Evolutionary conservation across 2,797 vertebrate genomes (phyloP).

Genomic region (Benthosema pterotum): DNA sequence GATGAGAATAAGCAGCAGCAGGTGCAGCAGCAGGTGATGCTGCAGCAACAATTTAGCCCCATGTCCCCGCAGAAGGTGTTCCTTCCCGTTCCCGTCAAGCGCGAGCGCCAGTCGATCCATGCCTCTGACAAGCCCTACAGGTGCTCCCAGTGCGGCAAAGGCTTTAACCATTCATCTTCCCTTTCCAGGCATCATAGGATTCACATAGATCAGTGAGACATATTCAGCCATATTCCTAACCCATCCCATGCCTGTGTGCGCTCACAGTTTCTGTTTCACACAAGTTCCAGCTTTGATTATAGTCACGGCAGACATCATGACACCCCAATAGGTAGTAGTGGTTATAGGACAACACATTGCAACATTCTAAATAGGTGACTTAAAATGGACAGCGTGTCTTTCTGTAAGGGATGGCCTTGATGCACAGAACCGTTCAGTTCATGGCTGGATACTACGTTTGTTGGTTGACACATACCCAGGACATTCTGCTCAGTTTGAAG

Average conservation of each 20-base stretch:
- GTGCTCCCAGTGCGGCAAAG: slow-evolving; percentile 85
- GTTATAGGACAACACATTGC: slow-evolving; percentile 36
- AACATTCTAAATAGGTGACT: slow-evolving; percentile 41
- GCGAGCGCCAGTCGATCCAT: slow-evolving; percentile 81
- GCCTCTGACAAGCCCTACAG: slow-evolving; percentile 82
- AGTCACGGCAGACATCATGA: slow-evolving; percentile 52
- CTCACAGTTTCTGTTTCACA: slow-evolving; percentile 48
- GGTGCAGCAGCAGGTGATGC: slow-evolving; percentile 43
- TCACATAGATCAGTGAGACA: slow-evolving; percentile 77
- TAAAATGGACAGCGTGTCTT: slow-evolving; percentile 48
- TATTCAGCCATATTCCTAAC: slow-evolving; percentile 1
- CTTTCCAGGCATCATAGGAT: slow-evolving; percentile 84
- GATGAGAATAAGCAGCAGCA: slow-evolving; percentile 72
- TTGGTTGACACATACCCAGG: slow-evolving; percentile 37
- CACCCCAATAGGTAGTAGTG: slow-evolving; percentile 39
- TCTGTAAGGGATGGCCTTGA: slow-evolving; percentile 39
- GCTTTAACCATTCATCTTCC: slow-evolving; percentile 86
- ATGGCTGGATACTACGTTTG: slow-evolving; percentile 16
- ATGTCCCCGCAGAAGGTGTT: slow-evolving; percentile 78
- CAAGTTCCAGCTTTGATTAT: slow-evolving; percentile 43
- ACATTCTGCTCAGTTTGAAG: slow-evolving; percentile 60
- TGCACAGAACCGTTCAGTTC: slow-evolving; percentile 57
- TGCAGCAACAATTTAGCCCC: slow-evolving; percentile 73
- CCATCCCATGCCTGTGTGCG: slow-evolving; percentile 34
- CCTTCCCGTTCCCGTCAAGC: slow-evolving; percentile 79